Percentiles rank a stretch among this genome's conserved stretches.
Conservation (phyloP, 2,888 invertebrate genomes). For the Cylindroiulus punctatus region DNA sequence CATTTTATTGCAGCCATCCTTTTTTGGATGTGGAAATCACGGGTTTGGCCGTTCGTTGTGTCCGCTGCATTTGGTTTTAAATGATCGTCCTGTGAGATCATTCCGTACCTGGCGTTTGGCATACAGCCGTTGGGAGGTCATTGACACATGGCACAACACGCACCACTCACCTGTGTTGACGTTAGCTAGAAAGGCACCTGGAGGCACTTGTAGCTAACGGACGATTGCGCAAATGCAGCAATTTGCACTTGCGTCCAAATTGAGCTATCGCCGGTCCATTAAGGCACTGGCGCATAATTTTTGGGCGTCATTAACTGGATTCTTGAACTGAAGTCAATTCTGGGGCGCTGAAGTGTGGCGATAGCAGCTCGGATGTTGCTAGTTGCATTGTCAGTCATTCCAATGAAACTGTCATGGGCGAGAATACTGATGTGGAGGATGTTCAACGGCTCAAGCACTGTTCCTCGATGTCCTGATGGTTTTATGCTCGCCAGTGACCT, state of each 20-base stretch:
- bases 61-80: neutral
- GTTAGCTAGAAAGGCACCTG: constrained; percentile 1
- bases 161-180: constrained; percentile 12
- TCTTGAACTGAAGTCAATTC: constrained; percentile 6
- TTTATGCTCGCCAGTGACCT: too few species aligned
- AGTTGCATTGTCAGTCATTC: neutral
- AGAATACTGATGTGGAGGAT: too few species aligned
- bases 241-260: constrained; percentile 23
- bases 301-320: neutral
- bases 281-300: constrained; percentile 3
- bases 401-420: too few species aligned
- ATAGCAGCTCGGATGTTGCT: neutral
- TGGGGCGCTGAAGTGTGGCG: neutral
- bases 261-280: constrained; percentile 1
- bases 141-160: constrained; percentile 7
- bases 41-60: neutral
- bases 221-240: constrained; percentile 28
- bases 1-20: neutral
- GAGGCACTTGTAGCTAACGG: neutral
- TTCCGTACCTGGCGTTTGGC: neutral
- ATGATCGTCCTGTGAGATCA: neutral
- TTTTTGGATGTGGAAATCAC: neutral
- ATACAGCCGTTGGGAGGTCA: neutral
- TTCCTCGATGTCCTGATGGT: too few species aligned
- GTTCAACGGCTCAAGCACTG: too few species aligned